phyloP scores from a whole-genome alignment of 2,888 invertebrate genomes.

The Himalopsyche tibetana region DNA sequence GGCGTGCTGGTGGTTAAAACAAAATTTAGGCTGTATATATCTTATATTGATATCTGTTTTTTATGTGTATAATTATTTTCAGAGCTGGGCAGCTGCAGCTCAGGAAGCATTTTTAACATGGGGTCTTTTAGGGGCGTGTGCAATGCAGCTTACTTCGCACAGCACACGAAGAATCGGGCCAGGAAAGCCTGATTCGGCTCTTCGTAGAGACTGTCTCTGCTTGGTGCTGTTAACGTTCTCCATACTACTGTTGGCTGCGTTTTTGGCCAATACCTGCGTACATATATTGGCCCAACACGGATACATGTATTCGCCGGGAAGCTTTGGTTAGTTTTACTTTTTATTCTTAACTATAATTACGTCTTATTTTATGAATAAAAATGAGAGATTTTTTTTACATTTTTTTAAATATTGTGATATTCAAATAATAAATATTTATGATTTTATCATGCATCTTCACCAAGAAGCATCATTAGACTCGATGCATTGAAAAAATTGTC shows the following conservation, averaged over 20 bases:
- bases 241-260: slow-evolving; percentile 84
- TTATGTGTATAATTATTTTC: slow-evolving; percentile 67
- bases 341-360: neutral
- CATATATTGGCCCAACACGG: slow-evolving; percentile 86
- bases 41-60: too few species aligned
- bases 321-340: slow-evolving; percentile 84
- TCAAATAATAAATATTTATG: too few species aligned
- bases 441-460: too few species aligned
- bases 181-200: slow-evolving; percentile 69
- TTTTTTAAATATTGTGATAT: too few species aligned
- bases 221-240: slow-evolving; percentile 82
- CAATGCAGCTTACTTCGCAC: slow-evolving; percentile 87
- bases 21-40: too few species aligned
- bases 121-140: slow-evolving; percentile 87
- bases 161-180: slow-evolving; percentile 76
- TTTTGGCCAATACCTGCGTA: slow-evolving; percentile 89
- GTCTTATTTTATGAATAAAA: too few species aligned
- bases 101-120: slow-evolving; percentile 93
- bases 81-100: slow-evolving; percentile 93
- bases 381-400: too few species aligned
- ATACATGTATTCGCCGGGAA: slow-evolving; percentile 87
- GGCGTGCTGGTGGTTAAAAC: too few species aligned
- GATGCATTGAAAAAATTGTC: too few species aligned
- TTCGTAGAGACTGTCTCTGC: slow-evolving; percentile 76
- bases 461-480: too few species aligned